These are phyloP conservation scores for Drosophila rufa DNA, from an alignment of 1,140 invertebrate genomes.

Conservation along the genomic window DNA sequence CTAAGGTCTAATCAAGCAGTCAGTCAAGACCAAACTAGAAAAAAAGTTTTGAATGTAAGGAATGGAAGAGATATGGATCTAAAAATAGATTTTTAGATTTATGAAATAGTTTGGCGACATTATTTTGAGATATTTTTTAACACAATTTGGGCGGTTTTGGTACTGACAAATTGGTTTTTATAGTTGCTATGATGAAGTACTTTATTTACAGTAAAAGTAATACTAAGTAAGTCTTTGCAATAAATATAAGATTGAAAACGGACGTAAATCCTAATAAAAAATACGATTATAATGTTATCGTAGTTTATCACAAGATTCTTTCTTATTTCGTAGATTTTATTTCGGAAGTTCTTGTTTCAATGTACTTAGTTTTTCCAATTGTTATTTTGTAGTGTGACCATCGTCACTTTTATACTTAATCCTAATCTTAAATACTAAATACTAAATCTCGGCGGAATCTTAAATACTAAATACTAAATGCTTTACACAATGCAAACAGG, in stretches of 20 bases:
- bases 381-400: too few relatives aligned
- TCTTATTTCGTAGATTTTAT: too few relatives aligned
- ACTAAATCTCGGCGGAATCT: too few relatives aligned
- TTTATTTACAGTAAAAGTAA: not conserved
- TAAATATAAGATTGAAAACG: not conserved
- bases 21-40: conserved; percentile 7
- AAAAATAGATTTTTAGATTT: conserved; percentile 29
- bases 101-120: conserved; percentile 8
- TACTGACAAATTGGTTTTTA: not conserved
- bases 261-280: not conserved
- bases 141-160: not conserved
- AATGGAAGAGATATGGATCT: not conserved
- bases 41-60: conserved; percentile 16
- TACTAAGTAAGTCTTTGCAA: too few relatives aligned
- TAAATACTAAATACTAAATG: too few relatives aligned
- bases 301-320: too few relatives aligned
- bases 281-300: too few relatives aligned
- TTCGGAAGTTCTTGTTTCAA: too few relatives aligned
- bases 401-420: too few relatives aligned
- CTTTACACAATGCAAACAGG: too few relatives aligned
- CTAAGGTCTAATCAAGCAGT: conserved; percentile 30
- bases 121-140: conserved; percentile 6
- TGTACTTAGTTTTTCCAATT: too few relatives aligned
- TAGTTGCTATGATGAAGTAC: not conserved
- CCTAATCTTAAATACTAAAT: too few relatives aligned